These are phyloP conservation scores for Podarcis raffonei DNA, from an alignment of 2,113 vertebrate genomes.

Conservation along the genomic window DNA sequence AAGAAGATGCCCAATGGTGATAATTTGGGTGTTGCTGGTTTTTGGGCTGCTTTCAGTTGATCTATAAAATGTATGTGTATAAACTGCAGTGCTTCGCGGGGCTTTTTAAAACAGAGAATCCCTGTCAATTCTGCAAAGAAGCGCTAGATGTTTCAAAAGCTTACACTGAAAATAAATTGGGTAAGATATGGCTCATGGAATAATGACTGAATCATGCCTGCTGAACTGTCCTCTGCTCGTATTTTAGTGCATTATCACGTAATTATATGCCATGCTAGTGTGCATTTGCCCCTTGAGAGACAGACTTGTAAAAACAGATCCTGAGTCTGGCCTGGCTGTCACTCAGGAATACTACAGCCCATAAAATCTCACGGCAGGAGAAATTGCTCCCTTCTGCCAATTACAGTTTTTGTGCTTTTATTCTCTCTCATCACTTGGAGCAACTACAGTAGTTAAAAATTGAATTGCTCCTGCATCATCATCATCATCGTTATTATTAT, in stretches of 20 bases:
- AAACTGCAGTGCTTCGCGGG: not conserved
- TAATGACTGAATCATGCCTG: not conserved
- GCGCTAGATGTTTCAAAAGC: not conserved
- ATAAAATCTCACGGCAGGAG: not conserved
- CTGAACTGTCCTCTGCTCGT: not conserved
- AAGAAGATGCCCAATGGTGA: not conserved
- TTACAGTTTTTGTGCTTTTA: not conserved
- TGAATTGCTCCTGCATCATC: not conserved
- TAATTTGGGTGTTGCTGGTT: not conserved
- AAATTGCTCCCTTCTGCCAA: not conserved
- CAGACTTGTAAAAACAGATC: no score
- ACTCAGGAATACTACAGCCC: no score
- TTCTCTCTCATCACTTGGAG: not conserved
- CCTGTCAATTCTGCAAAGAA: not conserved
- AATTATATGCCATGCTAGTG: not conserved
- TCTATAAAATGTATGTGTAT: not conserved
- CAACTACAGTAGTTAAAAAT: not conserved
- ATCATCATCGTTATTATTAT: no score
- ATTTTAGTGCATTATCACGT: not conserved
- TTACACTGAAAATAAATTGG: not conserved
- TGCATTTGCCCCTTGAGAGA: no score
- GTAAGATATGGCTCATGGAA: not conserved
- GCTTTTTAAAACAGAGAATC: not conserved
- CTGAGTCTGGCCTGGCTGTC: no score
- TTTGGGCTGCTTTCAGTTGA: not conserved